Percentiles rank a stretch among this genome's conserved stretches.
phyloP scores from a whole-genome alignment of 2,113 vertebrate genomes.

The Takifugu flavidus region DNA sequence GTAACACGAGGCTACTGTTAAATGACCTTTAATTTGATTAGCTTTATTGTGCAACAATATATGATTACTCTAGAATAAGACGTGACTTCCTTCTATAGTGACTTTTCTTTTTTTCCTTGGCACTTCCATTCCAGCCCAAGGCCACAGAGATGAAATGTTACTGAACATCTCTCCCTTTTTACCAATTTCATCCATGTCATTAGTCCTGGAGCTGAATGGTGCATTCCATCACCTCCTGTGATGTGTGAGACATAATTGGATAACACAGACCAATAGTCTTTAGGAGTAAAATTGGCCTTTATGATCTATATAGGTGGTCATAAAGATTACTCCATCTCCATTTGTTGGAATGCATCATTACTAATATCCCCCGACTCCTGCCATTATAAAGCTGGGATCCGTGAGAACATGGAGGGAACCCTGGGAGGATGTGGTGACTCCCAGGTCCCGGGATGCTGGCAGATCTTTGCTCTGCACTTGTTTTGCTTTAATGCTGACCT shows the following conservation, averaged over 20 bases:
- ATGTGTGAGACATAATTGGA: too few species aligned
- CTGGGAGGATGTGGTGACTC: too few species aligned
- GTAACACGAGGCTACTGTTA: conserved; percentile 5
- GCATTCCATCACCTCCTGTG: neutral
- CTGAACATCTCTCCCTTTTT: conserved; percentile 11
- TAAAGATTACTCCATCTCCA: too few species aligned
- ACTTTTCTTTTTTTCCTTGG: conserved; percentile 10
- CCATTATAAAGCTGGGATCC: too few species aligned
- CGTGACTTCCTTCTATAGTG: conserved; percentile 14
- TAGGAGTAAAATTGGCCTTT: too few species aligned
- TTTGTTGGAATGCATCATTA: too few species aligned
- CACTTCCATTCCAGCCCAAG: conserved; percentile 1
- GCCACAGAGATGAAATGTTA: conserved; percentile 14
- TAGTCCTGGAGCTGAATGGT: neutral
- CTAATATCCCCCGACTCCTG: too few species aligned
- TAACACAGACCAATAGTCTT: too few species aligned
- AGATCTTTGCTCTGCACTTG: neutral
- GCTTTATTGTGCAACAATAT: neutral
- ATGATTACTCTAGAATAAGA: conserved; percentile 2
- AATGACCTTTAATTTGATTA: conserved; percentile 11
- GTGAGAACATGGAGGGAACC: too few species aligned
- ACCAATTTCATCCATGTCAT: neutral
- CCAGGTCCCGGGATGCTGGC: too few species aligned
- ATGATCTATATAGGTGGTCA: too few species aligned
- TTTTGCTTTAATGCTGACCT: conserved; percentile 32